Evolutionary conservation across 2,797 vertebrate species (phyloP), one percentile per base, ranked within the genome.

Genomic region (Ibycter americanus): DNA sequence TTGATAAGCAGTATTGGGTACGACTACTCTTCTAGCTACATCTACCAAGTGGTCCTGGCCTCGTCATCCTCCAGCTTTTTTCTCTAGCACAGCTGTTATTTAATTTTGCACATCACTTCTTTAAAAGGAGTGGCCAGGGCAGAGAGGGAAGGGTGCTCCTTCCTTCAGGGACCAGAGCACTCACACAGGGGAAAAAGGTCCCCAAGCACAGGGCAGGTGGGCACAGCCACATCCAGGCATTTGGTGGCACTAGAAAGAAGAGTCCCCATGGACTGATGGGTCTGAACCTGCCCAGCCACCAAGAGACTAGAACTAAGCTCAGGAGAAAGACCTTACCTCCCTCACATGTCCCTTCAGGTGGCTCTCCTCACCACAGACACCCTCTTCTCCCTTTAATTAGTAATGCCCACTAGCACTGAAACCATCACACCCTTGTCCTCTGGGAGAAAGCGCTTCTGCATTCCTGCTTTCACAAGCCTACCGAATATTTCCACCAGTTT

Each of bases 261-360:
- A 73, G 5, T 77, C 11, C 22, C 7, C 31, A 2, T 6, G 21
- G 34, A 55, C 13, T 3, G 1, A 9, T 5, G 3, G 25, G 18
- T 54, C 83, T 83, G 56, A 63, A 22, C 3, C 1, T 56, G 6
- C 31, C 21, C 65, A 61, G 26, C 9, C 32, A 56, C 15, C n/a
- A 56, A n/a, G 17, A 61, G 38, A 36, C 15, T 22, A 36, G 81
- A 71, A 40, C 8, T 22, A 65, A 72, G 11, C 29, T 18, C 20
- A 2, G 31, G 11, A 76, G 11, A 79, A 79, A 87, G n/a, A 6
- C 18, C 0, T 15, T 77, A 9, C 21, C 11, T 66, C 14, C 44
- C 7, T 83, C n/a, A 12, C 2, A 0, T 3, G 1, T 47, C 17
- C 22, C 55, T 54, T 58, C 11, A 12, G 1, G 5, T 12, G 19